phyloP scores from a whole-genome alignment of 2,888 invertebrate genomes.

The Mesochorus sp. region DNA sequence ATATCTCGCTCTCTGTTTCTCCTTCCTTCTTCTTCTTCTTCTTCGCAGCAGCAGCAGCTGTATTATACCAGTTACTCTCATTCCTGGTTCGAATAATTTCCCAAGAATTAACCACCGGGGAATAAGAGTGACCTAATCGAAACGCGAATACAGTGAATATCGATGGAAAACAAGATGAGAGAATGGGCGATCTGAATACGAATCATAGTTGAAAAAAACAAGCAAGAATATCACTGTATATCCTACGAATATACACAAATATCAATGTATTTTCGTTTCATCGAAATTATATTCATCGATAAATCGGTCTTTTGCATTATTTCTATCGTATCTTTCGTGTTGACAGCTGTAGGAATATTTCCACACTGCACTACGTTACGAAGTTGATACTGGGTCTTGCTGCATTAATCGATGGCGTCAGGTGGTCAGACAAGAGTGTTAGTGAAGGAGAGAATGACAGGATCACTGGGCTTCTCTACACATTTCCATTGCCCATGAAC shows the following conservation, averaged over 20 bases:
- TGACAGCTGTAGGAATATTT: neutral
- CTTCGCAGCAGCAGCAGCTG: neutral
- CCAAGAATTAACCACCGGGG: slow-evolving; percentile 56
- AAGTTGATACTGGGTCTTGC: slow-evolving; percentile 41
- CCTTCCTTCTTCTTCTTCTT: too few species aligned
- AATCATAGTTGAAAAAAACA: slow-evolving; percentile 3
- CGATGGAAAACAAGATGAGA: slow-evolving; percentile 16
- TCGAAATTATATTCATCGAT: too few species aligned
- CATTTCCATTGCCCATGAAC: slow-evolving; percentile 20
- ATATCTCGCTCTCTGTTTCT: slow-evolving; percentile 35
- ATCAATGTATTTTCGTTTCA: too few species aligned
- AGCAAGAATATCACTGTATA: neutral
- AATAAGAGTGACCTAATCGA: slow-evolving; percentile 48
- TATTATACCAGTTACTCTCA: slow-evolving; percentile 31
- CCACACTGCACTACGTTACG: neutral
- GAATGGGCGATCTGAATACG: neutral
- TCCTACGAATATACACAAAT: too few species aligned
- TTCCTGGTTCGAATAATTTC: slow-evolving; percentile 57
- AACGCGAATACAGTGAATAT: slow-evolving; percentile 34
- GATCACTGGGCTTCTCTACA: slow-evolving; percentile 2
- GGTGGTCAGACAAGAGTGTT: slow-evolving; percentile 58
- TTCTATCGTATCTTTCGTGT: neutral
- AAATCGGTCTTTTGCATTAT: neutral
- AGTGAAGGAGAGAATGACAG: slow-evolving; percentile 11
- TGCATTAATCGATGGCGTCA: slow-evolving; percentile 53